Conservation (phyloP, 2,888 invertebrate species). For the Synanthedon andrenaeformis region DNA sequence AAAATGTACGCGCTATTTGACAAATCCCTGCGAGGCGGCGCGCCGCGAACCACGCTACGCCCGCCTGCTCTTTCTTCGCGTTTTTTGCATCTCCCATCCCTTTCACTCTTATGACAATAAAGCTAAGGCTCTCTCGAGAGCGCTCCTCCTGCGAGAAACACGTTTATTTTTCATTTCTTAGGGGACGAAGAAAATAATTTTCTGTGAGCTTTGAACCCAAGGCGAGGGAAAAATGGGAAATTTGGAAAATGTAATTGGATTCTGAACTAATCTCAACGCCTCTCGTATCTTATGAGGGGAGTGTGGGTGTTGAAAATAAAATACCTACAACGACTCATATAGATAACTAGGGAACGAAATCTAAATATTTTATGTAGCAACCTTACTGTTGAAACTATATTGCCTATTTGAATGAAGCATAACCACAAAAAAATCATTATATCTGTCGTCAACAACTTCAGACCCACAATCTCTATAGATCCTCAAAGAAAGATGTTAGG, state of each 20-base stretch:
- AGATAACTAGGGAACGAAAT: too few species aligned
- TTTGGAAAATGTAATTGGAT: slow-evolving; percentile 68
- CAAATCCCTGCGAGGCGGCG: slow-evolving; percentile 36
- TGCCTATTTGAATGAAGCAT: not conserved
- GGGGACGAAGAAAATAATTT: slow-evolving; percentile 65
- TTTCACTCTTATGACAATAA: slow-evolving; percentile 15
- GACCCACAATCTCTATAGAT: not conserved
- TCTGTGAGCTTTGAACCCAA: slow-evolving; percentile 64
- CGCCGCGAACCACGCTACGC: slow-evolving; percentile 14
- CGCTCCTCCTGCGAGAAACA: slow-evolving; percentile 28
- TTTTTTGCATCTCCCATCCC: slow-evolving; percentile 16
- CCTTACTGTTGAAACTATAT: too few species aligned
- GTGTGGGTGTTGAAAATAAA: slow-evolving; percentile 47
- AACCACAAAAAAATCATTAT: not conserved
- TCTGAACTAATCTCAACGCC: slow-evolving; percentile 61
- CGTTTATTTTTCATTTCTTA: slow-evolving; percentile 68
- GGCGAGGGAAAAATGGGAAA: slow-evolving; percentile 59
- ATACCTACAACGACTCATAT: slow-evolving; percentile 1
- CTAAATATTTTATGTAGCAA: too few species aligned
- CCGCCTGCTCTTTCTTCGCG: slow-evolving; percentile 18
- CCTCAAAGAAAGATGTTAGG: too few species aligned
- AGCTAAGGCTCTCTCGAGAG: slow-evolving; percentile 19
- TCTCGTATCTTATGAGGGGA: slow-evolving; percentile 38
- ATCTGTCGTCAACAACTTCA: not conserved
- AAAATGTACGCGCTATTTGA: slow-evolving; percentile 32